Evolutionary conservation across 2,113 vertebrate species (phyloP).

Genomic region (Rhadina sibilatrix): DNA sequence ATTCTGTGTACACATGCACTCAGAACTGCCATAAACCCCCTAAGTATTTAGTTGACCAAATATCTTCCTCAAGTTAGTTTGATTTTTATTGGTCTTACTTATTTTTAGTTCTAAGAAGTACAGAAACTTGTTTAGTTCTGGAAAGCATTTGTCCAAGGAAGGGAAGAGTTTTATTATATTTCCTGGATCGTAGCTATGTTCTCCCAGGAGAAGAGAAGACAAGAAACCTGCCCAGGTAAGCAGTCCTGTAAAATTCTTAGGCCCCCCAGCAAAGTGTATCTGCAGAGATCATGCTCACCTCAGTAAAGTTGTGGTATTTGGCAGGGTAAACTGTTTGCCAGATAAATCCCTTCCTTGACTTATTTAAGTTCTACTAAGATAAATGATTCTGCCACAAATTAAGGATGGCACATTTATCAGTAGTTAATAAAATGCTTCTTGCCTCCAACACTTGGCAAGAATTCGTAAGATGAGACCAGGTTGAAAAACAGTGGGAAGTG

Average conservation of each 20-base stretch:
- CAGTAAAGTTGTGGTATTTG: neutral
- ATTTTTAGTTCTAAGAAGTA: neutral
- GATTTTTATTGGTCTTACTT: neutral
- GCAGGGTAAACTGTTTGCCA: neutral
- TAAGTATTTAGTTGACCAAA: neutral
- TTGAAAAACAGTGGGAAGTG: neutral
- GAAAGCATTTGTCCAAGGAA: neutral
- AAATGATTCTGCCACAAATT: neutral
- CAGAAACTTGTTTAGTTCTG: neutral
- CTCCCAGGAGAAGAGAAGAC: neutral
- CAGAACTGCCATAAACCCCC: neutral
- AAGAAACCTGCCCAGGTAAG: neutral
- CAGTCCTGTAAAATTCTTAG: neutral
- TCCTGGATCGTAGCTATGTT: neutral
- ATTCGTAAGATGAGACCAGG: neutral
- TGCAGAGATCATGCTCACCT: neutral
- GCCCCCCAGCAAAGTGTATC: neutral
- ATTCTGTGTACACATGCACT: accelerated
- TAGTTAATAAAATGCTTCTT: neutral
- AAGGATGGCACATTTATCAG: neutral
- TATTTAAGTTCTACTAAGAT: neutral
- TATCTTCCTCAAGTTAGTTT: neutral
- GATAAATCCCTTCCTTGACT: neutral
- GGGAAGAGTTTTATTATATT: neutral
- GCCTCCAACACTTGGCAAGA: neutral